A percentile compares a stretch with the other conserved stretches of the same genome.
phyloP scores from a whole-genome alignment of 2,797 vertebrate species.

The Apodemus agrarius region DNA sequence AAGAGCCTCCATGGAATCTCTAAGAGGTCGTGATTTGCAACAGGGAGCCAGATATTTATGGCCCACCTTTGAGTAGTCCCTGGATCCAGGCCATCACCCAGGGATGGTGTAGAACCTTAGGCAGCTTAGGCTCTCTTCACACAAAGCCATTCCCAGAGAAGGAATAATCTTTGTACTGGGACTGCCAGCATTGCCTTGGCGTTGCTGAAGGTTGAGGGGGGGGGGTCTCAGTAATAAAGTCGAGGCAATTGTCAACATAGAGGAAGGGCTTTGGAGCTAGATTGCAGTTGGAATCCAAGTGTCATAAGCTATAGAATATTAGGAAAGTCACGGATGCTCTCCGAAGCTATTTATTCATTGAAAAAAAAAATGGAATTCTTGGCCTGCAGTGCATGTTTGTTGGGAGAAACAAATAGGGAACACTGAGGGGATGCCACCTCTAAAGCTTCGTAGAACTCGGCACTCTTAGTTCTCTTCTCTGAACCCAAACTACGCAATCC shows the following conservation, averaged over 20 bases:
- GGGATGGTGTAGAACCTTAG: neutral
- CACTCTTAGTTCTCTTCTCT: neutral
- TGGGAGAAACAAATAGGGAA: conserved; percentile 28
- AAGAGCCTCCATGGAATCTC: neutral
- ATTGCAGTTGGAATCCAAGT: neutral
- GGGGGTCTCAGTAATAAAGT: neutral
- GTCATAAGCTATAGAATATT: neutral
- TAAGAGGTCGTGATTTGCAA: neutral
- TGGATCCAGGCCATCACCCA: neutral
- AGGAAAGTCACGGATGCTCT: neutral
- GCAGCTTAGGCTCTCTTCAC: neutral
- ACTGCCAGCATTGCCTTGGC: neutral
- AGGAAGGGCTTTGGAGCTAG: neutral
- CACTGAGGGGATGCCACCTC: neutral
- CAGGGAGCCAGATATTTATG: neutral
- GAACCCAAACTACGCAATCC: conserved; percentile 1
- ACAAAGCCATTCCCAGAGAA: neutral
- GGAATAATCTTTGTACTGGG: neutral
- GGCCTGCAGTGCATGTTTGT: neutral
- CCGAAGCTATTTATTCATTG: neutral
- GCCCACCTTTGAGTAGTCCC: neutral
- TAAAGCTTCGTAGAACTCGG: neutral
- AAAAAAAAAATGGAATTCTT: conserved; percentile 2
- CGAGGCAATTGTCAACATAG: neutral
- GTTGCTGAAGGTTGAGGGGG: neutral